A percentile compares a stretch with the other conserved stretches of the same genome.
Conservation (phyloP, 2,113 vertebrate genomes). For the Telmatochromis brichardi region DNA sequence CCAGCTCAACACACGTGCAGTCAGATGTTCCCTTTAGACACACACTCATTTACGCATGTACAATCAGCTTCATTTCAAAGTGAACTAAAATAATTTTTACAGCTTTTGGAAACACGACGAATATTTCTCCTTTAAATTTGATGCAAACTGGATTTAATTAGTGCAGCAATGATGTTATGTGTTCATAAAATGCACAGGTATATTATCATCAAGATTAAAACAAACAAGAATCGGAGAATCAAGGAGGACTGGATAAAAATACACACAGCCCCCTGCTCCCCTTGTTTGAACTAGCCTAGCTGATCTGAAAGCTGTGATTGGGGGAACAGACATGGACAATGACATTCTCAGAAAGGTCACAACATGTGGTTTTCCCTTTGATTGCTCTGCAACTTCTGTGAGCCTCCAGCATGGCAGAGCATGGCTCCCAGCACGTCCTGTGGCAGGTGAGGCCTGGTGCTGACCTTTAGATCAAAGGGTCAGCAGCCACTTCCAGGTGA, state of each 20-base stretch:
- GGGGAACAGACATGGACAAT: neutral
- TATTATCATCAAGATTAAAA: neutral
- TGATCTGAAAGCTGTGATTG: neutral
- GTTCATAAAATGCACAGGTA: neutral
- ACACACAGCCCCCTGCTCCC: neutral
- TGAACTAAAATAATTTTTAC: neutral
- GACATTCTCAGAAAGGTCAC: constrained; percentile 54
- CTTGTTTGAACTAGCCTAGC: neutral
- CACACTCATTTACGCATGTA: neutral
- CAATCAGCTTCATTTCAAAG: neutral
- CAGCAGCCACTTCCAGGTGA: constrained; percentile 16
- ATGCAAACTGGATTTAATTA: neutral
- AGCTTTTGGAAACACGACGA: neutral
- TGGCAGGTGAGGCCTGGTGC: neutral
- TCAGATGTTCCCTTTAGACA: neutral
- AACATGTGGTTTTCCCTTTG: constrained; percentile 21
- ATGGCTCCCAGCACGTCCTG: constrained; percentile 9
- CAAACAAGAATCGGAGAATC: neutral
- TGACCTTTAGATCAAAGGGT: constrained; percentile 58
- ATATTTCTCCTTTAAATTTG: neutral
- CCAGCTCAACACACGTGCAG: neutral
- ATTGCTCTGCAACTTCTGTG: neutral
- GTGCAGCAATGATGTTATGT: neutral
- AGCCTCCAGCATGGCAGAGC: neutral
- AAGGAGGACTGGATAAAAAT: neutral